Evolutionary conservation across 2,113 vertebrate species (phyloP).

Genomic region (Chaetops frenatus): DNA sequence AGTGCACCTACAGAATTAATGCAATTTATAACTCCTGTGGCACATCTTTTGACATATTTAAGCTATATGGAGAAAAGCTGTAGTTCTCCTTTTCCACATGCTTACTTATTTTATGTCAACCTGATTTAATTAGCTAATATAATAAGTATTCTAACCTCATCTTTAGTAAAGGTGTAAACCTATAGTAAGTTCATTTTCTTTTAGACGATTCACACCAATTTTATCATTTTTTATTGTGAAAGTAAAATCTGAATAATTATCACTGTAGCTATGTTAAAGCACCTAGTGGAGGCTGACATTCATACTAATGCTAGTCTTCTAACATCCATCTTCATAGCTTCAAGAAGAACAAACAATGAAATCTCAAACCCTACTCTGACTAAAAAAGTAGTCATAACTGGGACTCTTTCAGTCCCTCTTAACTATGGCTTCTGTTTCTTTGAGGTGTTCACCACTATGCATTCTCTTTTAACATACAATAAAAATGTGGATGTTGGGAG

Average conservation of each 20-base stretch:
- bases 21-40: neutral
- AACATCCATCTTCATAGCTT: neutral
- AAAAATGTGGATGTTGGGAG: neutral
- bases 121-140: neutral
- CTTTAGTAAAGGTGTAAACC: neutral
- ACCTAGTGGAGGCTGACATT: neutral
- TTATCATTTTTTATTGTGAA: neutral
- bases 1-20: neutral
- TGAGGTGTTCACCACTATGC: neutral
- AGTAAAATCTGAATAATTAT: neutral
- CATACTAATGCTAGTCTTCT: neutral
- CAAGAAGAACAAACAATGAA: neutral
- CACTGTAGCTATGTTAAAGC: neutral
- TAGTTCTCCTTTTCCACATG: neutral
- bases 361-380: neutral
- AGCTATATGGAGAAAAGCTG: neutral
- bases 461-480: neutral
- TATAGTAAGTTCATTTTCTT: neutral
- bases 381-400: neutral
- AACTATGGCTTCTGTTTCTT: neutral
- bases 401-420: neutral
- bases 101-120: neutral
- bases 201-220: neutral
- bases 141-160: neutral
- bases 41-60: neutral